These are phyloP conservation scores for Monopterus albus DNA, from an alignment of 2,113 vertebrate genomes.

Conservation along the genomic window DNA sequence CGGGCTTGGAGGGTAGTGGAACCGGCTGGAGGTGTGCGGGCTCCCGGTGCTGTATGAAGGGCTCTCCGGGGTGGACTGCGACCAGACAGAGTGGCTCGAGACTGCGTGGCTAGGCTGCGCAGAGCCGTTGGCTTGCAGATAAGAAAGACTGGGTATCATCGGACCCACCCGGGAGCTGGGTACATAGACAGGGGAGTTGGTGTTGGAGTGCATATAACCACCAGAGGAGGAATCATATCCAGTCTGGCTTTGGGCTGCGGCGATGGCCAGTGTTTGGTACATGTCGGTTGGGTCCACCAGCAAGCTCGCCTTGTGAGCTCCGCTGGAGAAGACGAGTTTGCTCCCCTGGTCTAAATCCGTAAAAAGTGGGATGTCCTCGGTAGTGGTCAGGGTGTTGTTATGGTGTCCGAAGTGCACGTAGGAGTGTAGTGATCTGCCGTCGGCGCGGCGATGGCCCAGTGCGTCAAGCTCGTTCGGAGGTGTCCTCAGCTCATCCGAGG, in stretches of 20 bases:
- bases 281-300: constrained; percentile 92
- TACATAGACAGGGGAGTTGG: constrained; percentile 95
- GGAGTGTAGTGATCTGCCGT: constrained; percentile 85
- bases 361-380: constrained; percentile 94
- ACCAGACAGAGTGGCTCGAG: constrained; percentile 83
- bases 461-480: constrained; percentile 79
- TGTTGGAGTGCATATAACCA: constrained; percentile 91
- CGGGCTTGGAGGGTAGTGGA: constrained; percentile 92
- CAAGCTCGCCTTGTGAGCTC: constrained; percentile 85
- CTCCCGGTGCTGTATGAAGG: constrained; percentile 86
- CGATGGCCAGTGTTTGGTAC: constrained; percentile 95
- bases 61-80: constrained; percentile 86
- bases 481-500: constrained; percentile 82
- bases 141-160: constrained; percentile 93
- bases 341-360: constrained; percentile 94
- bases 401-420: constrained; percentile 87
- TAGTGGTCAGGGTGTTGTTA: constrained; percentile 77
- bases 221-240: constrained; percentile 90
- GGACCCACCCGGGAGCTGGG: constrained; percentile 93
- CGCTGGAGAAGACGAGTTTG: constrained; percentile 91
- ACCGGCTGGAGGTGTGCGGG: constrained; percentile 88
- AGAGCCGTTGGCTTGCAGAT: constrained; percentile 86
- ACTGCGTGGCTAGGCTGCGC: constrained; percentile 88
- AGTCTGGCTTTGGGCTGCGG: constrained; percentile 88
- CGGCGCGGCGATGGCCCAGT: constrained; percentile 77